These are phyloP conservation scores for Arizona elegans DNA, from an alignment of 2,113 vertebrate species.

Conservation along the genomic window DNA sequence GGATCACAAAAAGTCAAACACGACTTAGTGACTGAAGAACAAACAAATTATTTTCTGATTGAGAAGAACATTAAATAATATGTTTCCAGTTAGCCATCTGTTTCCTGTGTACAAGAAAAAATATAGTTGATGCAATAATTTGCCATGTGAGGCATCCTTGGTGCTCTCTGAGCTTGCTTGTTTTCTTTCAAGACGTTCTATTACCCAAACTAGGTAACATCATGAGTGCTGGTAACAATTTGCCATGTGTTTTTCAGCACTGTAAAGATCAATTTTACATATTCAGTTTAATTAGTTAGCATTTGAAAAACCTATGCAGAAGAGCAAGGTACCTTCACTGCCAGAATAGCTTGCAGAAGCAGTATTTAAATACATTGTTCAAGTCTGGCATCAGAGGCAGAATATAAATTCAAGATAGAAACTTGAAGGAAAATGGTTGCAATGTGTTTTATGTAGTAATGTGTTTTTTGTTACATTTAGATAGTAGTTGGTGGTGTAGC, in stretches of 20 bases:
- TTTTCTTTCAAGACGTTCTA: not conserved
- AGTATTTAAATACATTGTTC: not conserved
- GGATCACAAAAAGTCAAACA: not conserved
- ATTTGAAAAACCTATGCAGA: not conserved
- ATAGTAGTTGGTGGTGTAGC: not conserved
- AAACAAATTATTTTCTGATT: not conserved
- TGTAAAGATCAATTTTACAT: not conserved
- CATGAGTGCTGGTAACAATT: not conserved
- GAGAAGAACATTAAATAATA: not conserved
- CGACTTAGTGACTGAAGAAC: not conserved
- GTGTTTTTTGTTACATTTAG: not conserved
- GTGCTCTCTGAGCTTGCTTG: not conserved
- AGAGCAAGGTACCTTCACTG: not conserved
- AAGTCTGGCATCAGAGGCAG: not conserved
- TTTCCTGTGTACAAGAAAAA: not conserved
- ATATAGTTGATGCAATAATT: not conserved
- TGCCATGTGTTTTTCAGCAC: not conserved
- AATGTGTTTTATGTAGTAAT: not conserved
- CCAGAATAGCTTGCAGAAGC: not conserved
- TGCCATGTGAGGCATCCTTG: not conserved
- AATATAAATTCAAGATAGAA: not conserved
- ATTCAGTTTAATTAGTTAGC: not conserved
- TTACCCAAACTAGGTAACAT: too few relatives aligned
- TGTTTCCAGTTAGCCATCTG: not conserved
- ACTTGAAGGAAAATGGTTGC: not conserved